Evolutionary conservation across 2,113 vertebrate genomes (phyloP).

Genomic region (Charina bottae): DNA sequence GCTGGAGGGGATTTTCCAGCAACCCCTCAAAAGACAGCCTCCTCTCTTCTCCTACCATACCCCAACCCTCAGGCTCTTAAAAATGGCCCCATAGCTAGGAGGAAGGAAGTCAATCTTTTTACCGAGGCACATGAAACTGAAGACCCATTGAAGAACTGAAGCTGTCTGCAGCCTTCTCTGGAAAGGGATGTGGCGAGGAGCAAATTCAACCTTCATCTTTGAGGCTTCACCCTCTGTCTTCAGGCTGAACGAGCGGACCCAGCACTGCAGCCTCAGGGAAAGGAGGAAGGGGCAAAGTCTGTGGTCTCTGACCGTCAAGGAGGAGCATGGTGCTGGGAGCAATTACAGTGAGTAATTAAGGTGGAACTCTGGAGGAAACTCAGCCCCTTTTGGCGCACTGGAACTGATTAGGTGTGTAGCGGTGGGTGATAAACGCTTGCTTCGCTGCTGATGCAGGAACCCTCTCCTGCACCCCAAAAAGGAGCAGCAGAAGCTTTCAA

Average conservation of each 20-base stretch:
- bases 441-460: not conserved
- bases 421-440: not conserved
- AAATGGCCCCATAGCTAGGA: not conserved
- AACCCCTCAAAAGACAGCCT: not conserved
- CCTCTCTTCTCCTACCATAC: not conserved
- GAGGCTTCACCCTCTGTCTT: not conserved
- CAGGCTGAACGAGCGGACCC: not conserved
- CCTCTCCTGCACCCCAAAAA: accelerated
- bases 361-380: not conserved
- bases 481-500: not conserved
- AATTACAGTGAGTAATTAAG: not conserved
- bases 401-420: not conserved
- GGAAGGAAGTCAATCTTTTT: slow-evolving; percentile 57
- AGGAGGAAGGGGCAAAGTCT: slow-evolving; percentile 24
- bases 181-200: slow-evolving; percentile 72
- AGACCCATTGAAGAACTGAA: slow-evolving; percentile 79
- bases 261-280: too few relatives aligned
- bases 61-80: not conserved
- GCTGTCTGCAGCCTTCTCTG: slow-evolving; percentile 81
- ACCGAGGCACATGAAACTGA: slow-evolving; percentile 82
- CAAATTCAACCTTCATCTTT: slow-evolving; percentile 81
- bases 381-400: not conserved
- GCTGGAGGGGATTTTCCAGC: not conserved
- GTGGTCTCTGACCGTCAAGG: not conserved
- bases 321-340: not conserved